Percentiles rank a stretch among this genome's conserved stretches.
Evolutionary conservation across 2,888 invertebrate genomes (phyloP).

Genomic region (Lydus trimaculatus): DNA sequence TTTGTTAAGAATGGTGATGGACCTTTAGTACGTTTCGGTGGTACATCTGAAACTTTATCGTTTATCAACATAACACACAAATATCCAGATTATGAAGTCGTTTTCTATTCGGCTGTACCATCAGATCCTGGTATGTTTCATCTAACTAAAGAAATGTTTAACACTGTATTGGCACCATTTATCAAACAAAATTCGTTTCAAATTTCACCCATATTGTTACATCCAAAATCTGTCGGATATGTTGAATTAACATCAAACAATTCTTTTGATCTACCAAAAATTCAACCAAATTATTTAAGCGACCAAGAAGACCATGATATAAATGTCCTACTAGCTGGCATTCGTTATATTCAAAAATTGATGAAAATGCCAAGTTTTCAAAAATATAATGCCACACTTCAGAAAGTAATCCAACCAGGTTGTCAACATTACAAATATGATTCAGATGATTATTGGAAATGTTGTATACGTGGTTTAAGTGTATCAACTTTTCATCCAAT

Average conservation of each 20-base stretch:
- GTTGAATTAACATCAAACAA: constrained; percentile 72
- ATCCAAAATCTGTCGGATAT: constrained; percentile 74
- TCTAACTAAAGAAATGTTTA: constrained; percentile 60
- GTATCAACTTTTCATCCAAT: constrained; percentile 61
- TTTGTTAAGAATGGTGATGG: constrained; percentile 26
- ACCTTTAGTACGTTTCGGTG: not conserved
- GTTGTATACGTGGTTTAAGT: constrained; percentile 59
- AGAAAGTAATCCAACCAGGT: constrained; percentile 62
- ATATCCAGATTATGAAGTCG: constrained; percentile 76
- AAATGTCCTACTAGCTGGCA: constrained; percentile 51
- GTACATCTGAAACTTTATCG: constrained; percentile 63
- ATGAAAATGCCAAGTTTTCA: constrained; percentile 61
- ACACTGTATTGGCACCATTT: constrained; percentile 55
- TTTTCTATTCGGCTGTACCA: constrained; percentile 58
- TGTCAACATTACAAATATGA: constrained; percentile 56
- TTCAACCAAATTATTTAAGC: constrained; percentile 82
- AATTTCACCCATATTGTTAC: constrained; percentile 61
- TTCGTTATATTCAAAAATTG: constrained; percentile 63
- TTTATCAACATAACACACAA: constrained; percentile 64
- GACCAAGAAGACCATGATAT: constrained; percentile 64
- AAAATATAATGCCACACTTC: constrained; percentile 57
- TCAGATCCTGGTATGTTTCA: constrained; percentile 51
- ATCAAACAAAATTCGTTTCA: constrained; percentile 62
- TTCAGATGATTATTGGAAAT: constrained; percentile 62
- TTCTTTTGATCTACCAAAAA: constrained; percentile 73